Evolutionary conservation across 2,888 invertebrate genomes (phyloP), one percentile per base, ranked within the genome.

Genomic region (Athalia cordata): DNA sequence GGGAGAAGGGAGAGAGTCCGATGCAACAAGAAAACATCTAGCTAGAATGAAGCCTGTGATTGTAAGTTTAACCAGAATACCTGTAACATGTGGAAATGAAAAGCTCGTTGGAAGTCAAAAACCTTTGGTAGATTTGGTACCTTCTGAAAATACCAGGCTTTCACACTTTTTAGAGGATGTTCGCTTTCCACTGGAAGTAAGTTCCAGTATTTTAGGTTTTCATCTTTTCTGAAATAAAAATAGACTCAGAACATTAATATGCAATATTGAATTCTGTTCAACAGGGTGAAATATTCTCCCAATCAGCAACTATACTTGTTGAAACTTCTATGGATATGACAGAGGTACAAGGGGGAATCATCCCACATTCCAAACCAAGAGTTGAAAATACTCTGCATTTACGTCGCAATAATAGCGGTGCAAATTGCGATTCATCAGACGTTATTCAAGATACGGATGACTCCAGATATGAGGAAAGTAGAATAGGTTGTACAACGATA

Each of bases 141-240:
- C 70, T 13, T 72, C 70, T 1, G 70, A 57, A n/a, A 72, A 72
- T 8, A n/a, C 47, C 2, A 72, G 52, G 47, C n/a, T n/a, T 45
- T 72, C 70, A 0, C 57, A 43, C 15, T 8, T 47, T 72, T 59
- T 72, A 4, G 45, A 72, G 5, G 13, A 57, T 45, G 70, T 72
- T 59, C 57, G 59, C 3, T 59, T 57, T 47, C 70, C 70, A 7
- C 47, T 72, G 5, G 45, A 47, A n/a, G 70, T 72, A 59, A 84
- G 84, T 68, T 29, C 49, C 7, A 1, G 13, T 15, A 66, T 3
- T 79, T 67, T 76, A 79, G 43, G 66, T 8, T 62, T 7, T 67
- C 47, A 77, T 5, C 3, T 13, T 47, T 75, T 50, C 62, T 13
- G 15, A 49, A 67, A 5, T 45, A 70, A 49, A 65, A 9, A 50